Base-by-base conservation (phyloP, 2,888 invertebrate genomes). In the Apoda limacodes region DNA sequence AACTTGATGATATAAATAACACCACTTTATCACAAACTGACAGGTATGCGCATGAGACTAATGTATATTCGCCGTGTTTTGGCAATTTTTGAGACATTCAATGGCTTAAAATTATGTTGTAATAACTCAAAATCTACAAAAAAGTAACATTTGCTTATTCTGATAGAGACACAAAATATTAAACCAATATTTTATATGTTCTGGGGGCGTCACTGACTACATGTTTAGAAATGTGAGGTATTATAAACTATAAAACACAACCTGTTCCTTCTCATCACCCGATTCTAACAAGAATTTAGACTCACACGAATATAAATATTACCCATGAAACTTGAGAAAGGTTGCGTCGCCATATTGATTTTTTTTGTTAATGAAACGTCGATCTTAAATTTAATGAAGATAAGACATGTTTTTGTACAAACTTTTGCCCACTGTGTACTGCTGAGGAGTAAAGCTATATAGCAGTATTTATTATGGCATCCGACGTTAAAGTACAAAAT, bases 211-310 rank as follows among this genome's bases (percentile, higher is more conserved):
- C 48, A 62, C 67, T 67, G 66, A 70, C 67, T 64, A 68, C 68
- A 67, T 71, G 68, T 68, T 63, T 66, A 69, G 66, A 65, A 59
- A 60, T n/a, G n/a, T n/a, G n/a, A n/a, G n/a, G n/a, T n/a, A n/a
- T n/a, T n/a, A n/a, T n/a, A n/a, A 68, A 63, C 63, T 65, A 71
- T 66, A 61, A 60, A 63, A 64, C 55, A 44, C 61, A 78, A 76
- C 75, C 75, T 52, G 74, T 76, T 76, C 44, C 53, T 51, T 55
- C 63, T 59, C 59, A 62, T 60, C 65, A 62, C 60, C 59, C 54
- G 64, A 57, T 66, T 74, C 75, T 75, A 75, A 75, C 76, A 72
- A 75, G 72, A 75, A 76, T 76, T 75, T 68, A 53, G 70, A 63
- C 68, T 66, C 67, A 59, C 65, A 69, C 72, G 64, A 74, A 75